Conservation (phyloP, 2,797 vertebrate genomes). For the Lacerta bilineata region DNA sequence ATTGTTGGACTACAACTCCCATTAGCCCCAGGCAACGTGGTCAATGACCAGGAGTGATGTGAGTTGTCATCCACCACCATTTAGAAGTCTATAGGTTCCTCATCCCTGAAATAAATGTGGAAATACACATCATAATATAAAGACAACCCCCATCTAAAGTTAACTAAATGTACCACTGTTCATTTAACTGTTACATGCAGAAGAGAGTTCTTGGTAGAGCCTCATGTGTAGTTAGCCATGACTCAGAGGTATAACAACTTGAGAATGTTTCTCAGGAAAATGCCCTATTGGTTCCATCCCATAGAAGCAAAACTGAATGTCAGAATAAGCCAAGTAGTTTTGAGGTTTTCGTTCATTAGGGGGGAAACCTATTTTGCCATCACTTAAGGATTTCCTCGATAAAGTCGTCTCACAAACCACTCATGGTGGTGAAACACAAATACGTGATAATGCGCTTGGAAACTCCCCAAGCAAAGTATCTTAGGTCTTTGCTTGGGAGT, state of each 20-base stretch:
- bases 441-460: neutral
- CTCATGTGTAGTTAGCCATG: neutral
- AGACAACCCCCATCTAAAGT: no score
- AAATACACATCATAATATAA: no score
- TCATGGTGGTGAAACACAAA: neutral
- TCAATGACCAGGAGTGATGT: no score
- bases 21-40: no score
- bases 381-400: neutral
- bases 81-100: no score
- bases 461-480: neutral
- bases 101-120: no score
- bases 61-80: no score
- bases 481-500: neutral
- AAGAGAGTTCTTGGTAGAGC: neutral
- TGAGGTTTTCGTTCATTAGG: neutral
- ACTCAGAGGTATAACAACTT: neutral
- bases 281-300: neutral
- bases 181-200: neutral
- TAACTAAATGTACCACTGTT: no score
- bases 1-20: no score
- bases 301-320: neutral
- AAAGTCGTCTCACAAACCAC: neutral
- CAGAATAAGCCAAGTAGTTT: neutral
- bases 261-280: neutral
- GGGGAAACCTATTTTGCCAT: neutral